Conservation (phyloP, 1,140 invertebrate species). For the Pinna nobilis region DNA sequence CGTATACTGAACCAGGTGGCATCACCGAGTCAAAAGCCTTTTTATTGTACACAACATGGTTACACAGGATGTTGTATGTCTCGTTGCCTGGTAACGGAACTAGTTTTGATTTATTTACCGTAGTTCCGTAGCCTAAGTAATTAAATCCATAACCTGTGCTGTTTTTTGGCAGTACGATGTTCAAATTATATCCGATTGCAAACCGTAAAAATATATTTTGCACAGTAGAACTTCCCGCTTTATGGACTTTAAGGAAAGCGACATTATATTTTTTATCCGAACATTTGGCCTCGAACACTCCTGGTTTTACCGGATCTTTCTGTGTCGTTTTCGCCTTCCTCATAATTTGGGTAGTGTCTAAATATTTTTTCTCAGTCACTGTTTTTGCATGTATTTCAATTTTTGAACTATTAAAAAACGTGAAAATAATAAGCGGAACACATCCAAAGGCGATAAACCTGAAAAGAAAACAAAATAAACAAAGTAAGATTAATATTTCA, state of each 20-base stretch:
- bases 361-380: too few species aligned
- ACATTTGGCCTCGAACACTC: too few species aligned
- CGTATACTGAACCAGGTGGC: conserved; percentile 54
- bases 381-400: too few species aligned
- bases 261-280: conserved; percentile 48
- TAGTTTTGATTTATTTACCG: conserved; percentile 20
- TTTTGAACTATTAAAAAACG: too few species aligned
- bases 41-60: conserved; percentile 56
- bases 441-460: too few species aligned
- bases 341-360: too few species aligned
- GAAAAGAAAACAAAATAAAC: too few species aligned
- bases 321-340: too few species aligned
- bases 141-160: conserved; percentile 31
- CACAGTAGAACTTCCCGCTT: conserved; percentile 62
- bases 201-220: conserved; percentile 62
- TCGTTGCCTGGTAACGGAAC: conserved; percentile 36
- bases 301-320: too few species aligned
- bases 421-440: too few species aligned
- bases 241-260: conserved; percentile 64
- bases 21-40: conserved; percentile 48
- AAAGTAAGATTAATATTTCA: too few species aligned
- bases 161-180: conserved; percentile 53
- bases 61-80: conserved; percentile 56
- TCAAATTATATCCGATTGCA: conserved; percentile 49
- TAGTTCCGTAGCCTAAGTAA: conserved; percentile 28